Base-by-base conservation (phyloP, 2,888 invertebrate genomes). In the Salpingus planirostris region DNA sequence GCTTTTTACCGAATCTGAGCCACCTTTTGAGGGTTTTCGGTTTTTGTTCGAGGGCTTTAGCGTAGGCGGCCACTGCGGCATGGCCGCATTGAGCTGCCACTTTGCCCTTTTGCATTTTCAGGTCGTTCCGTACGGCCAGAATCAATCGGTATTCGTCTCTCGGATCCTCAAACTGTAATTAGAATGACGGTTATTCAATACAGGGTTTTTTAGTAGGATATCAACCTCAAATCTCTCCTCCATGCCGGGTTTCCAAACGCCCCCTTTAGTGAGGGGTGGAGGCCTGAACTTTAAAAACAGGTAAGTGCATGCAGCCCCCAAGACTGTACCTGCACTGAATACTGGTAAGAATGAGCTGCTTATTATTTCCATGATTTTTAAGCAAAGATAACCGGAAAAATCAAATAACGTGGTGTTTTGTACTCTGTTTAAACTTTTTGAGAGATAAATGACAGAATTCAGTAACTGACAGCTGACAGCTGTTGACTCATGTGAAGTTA, bases 51-150 rank as follows among this genome's bases (percentile, higher is more conserved):
- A 69, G 63, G 1, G 82, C 78, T 49, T 78, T 76, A 43, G 85
- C 83, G 52, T 84, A 90, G 1, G 86, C 87, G 8, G 81, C 81
- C 0, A 93, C 85, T 0, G 92, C 86, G n/a, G 89, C 93, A 60
- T 95, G 93, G n/a, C 84, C 78, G 64, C 91, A 92, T 62, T 93
- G 93, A 0, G 93, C 87, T 2, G 89, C 93, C 22, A 89, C 81
- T 69, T 95, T 95, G 1, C 95, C 90, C 68, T 92, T 92, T 8
- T 88, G 83, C 95, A 95, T 95, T 62, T 87, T 88, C 2, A 95
- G 67, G 54, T 95, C 95, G 55, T 79, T 87, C 50, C 93, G 69
- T 3, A 93, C 84, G 2, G 90, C 84, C 43, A 95, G 64, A 3
- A 92, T 81, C 66, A 95, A 69, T 65, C 95, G 88, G 51, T 76